Base-by-base conservation (phyloP, 2,113 vertebrate genomes). In the Carassius auratus region DNA sequence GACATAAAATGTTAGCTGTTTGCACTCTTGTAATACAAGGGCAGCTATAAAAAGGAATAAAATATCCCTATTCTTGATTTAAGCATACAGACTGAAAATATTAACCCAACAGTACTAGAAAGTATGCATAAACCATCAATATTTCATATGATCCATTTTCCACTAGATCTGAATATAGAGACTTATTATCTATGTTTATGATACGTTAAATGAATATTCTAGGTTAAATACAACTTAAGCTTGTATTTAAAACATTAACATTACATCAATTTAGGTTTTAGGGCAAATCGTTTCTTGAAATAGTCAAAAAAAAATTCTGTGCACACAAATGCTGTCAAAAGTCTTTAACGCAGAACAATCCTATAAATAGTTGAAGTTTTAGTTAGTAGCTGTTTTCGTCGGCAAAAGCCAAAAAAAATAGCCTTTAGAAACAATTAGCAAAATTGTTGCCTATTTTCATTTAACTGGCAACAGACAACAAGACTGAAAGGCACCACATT, bases 401-500 rank as follows among this genome's bases (percentile, higher is more conserved):
- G 68, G 30, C 68, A 68, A 55, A 62, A 30, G 42, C n/a, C 75
- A 79, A 12, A 42, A 73, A 14, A 26, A 26, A 26, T 42, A 69
- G 36, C 36, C 64, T 8, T 66, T 68, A n/a, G 79, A 76, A 64
- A 76, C 64, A 57, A 15, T 61, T 30, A 59, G 3, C 12, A 21
- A 62, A 1, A 26, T 26, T n/a, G 21, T 81, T 61, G 62, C 8
- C 78, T 4, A 5, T 36, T 45, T 77, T 79, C 2, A 13, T 50
- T 85, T 85, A 30, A 48, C 57, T 8, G 15, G 17, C 33, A 61
- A 62, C 73, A 66, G 17, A 76, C 23, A 85, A 73, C 30, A 59
- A 15, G 59, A 62, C 84, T 38, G 42, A 26, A 85, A 85, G 84
- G 84, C 84, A 85, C 84, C 77, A 13, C 36, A 15, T 73, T 59